A percentile compares a stretch with the other conserved stretches of the same genome.
These are phyloP conservation scores for Proisotoma minuta DNA, from an alignment of 2,888 invertebrate genomes.

Conservation along the genomic window DNA sequence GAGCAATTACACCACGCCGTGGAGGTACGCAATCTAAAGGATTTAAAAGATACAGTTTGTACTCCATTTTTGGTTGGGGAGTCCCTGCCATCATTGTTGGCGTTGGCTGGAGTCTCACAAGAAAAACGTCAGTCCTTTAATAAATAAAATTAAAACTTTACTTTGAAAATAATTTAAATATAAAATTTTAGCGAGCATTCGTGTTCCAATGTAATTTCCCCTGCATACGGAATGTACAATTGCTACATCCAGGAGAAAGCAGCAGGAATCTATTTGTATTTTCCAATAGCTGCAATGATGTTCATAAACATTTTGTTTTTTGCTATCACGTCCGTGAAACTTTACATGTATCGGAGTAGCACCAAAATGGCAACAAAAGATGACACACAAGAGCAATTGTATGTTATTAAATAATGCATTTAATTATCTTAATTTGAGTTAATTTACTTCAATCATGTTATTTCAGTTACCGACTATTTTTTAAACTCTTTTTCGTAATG, in stretches of 20 bases:
- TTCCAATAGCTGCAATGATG: constrained; percentile 36
- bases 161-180: background rate
- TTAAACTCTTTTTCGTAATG: constrained; percentile 41
- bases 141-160: background rate
- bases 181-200: constrained; percentile 9
- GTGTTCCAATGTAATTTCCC: constrained; percentile 23
- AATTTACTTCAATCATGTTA: constrained; percentile 4
- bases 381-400: constrained; percentile 32
- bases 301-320: constrained; percentile 34
- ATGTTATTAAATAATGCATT: background rate
- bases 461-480: constrained; percentile 31
- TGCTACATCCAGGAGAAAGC: constrained; percentile 33
- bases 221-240: constrained; percentile 32
- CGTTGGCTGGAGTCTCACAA: constrained; percentile 23
- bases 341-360: constrained; percentile 33
- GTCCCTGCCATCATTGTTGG: constrained; percentile 27
- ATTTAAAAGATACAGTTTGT: constrained; percentile 21
- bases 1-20: constrained; percentile 30
- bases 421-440: background rate
- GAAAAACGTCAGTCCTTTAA: no score
- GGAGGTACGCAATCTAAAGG: constrained; percentile 26
- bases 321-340: constrained; percentile 30
- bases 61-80: constrained; percentile 40
- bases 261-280: constrained; percentile 36
- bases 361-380: constrained; percentile 41